Base-by-base conservation (phyloP, 2,113 vertebrate species). In the Oxyruncus cristatus region DNA sequence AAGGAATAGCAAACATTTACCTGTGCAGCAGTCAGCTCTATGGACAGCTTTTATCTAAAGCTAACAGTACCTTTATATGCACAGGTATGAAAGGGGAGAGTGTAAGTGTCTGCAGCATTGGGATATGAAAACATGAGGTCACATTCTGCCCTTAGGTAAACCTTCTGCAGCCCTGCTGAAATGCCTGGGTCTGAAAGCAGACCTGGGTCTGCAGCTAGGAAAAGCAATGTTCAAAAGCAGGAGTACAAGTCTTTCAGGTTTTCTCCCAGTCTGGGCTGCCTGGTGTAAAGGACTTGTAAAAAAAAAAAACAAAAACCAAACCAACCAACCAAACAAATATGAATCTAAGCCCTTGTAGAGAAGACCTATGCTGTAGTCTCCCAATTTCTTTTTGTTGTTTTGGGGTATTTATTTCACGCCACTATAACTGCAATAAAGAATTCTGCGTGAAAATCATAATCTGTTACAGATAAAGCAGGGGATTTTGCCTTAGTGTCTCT, bases 1-100 rank as follows among this genome's bases (percentile, higher is more conserved):
- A 73, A 85, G 73, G 49, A 82, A 91, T 62, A 93, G 70, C 88
- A 93, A 94, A 91, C 62, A 85, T 87, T 85, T 68, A 50, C 49
- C 35, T 44, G 42, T 71, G 76, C 50, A 71, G 62, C 37, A 70
- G 88, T 41, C 30, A 59, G 20, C 42, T 63, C 76, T 59, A 49
- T 33, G 56, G 50, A 49, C 72, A 83, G 62, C 44, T 85, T 32
- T 75, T 95, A 88, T 67, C 87, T 95, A 86, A 94, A 90, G 56
- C 62, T 93, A 82, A 62, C 55, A 89, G 9, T 56, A 8, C 28
- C 71, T 91, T 49, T 56, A 39, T 2, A 12, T 70, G 49, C 4
- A 9, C 28, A 56, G 50, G 61, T 63, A 87, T 63, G 62, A 50
- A 67, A 52, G 20, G 33, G 41, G 74, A 70, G 62, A 55, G n/a